phyloP scores from a whole-genome alignment of 2,113 vertebrate genomes.

The Crotophaga sulcirostris region DNA sequence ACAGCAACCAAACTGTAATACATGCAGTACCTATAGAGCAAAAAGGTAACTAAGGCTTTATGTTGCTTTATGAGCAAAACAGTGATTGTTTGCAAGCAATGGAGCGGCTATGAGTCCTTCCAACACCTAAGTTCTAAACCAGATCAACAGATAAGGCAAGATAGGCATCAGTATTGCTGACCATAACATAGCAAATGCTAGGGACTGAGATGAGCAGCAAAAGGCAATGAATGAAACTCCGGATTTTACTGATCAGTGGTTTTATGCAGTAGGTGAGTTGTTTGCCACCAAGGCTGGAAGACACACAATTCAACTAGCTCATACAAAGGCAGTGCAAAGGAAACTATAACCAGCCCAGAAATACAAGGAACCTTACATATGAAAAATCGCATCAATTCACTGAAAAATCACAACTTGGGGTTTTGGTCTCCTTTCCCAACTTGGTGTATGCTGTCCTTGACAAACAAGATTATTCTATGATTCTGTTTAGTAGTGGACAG shows the following conservation, averaged over 20 bases:
- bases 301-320: neutral
- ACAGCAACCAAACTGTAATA: neutral
- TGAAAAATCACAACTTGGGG: neutral
- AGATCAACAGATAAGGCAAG: neutral
- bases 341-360: neutral
- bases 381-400: neutral
- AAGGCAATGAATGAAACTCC: neutral
- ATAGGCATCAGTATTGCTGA: neutral
- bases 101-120: neutral
- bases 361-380: neutral
- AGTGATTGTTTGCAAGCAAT: neutral
- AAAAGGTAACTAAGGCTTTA: neutral
- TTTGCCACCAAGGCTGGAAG: neutral
- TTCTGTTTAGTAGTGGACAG: no score
- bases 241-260: neutral
- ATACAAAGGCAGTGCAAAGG: neutral
- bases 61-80: neutral
- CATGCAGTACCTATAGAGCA: neutral
- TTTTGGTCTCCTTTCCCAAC: neutral
- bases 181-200: neutral
- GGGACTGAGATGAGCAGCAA: neutral
- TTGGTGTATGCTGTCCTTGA: rapidly evolving
- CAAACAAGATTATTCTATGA: neutral
- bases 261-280: neutral
- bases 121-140: neutral